Base-by-base conservation (phyloP, 2,888 invertebrate species). In the Ferdinandea cuprea region DNA sequence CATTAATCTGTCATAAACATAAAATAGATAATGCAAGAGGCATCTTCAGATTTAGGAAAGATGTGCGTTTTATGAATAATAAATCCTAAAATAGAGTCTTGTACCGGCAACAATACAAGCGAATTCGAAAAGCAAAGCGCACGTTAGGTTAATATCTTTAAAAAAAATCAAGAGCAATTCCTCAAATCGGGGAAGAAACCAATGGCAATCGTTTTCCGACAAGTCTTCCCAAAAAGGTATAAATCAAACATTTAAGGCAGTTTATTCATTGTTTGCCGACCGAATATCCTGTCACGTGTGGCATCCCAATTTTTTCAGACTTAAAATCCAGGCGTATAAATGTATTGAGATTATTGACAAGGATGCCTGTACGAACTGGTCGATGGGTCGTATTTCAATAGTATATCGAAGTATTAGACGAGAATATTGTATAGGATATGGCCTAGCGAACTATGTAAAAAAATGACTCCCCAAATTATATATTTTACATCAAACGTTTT, bases 31-130 rank as follows among this genome's bases (percentile, higher is more conserved):
- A n/a, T 25, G 25, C 25, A 25, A 3, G 25, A 25, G n/a, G 15
- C 40, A 58, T 58, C 37, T 40, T 9, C 11, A 42, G 42, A 42
- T 25, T 25, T n/a, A n/a, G n/a, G n/a, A n/a, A n/a, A n/a, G n/a
- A 25, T 66, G 52, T 9, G 42, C 19, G 30, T 66, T 66, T 66
- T 66, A 66, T 66, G 66, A 66, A 66, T 66, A 66, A 54, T 66
- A 66, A 66, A 66, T 66, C 42, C 32, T 42, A 8, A 37, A 52
- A 28, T 32, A 28, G 5, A 25, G 5, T 13, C 42, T 42, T 66
- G 13, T 65, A 5, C 32, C 6, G 13, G 32, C 63, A 48, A n/a
- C 37, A 50, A 21, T 37, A n/a, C 6, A 28, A 50, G 37, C 48
- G 37, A 63, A n/a, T 25, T 25, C n/a, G 37, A 25, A 25, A n/a